Base-by-base conservation (phyloP, 2,888 invertebrate genomes). In the Calameuta filiformis region DNA sequence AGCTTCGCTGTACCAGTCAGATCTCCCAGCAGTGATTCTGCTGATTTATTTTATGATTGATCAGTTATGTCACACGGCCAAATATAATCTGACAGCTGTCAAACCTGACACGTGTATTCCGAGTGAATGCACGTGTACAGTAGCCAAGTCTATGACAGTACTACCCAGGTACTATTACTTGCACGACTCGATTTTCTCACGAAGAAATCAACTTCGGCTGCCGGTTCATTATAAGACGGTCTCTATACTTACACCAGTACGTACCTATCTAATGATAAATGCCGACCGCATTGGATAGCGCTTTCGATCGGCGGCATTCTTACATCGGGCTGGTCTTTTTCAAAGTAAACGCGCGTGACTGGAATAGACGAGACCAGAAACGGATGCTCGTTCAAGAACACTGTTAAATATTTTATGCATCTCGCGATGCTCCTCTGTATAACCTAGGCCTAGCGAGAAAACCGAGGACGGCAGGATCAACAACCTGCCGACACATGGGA, bases 261-360 rank as follows among this genome's bases (percentile, higher is more conserved):
- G 56, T 56, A 56, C 56, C 23, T 56, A 56, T 56, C 56, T 56
- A 23, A 56, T 56, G 56, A 23, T 56, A 56, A 56, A 56, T 56
- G 56, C 56, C 23, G 56, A 9, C 56, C 15, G 15, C 15, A 40
- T 40, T 56, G 56, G 23, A 56, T 56, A 56, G 23, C 23, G 56
- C 23, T 56, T 56, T 56, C 56, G 56, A 56, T 56, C 56, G 56
- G 56, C 56, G 56, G 56, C 56, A 23, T 56, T 56, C 56, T 56
- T 56, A 2, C 56, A 23, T 56, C 56, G 56, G 23, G 56, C 23
- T 76, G 82, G 75, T 71, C 79, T 84, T 81, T 83, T 83, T 83
- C 79, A 78, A 85, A 79, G 76, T 69, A 56, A 77, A 76, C 75
- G 77, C 81, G 80, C 85, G 84, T 83, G 83, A 85, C 80, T 76